A percentile compares a stretch with the other conserved stretches of the same genome.
phyloP scores from a whole-genome alignment of 2,888 invertebrate genomes.

The Neocrepidodera transversa region DNA sequence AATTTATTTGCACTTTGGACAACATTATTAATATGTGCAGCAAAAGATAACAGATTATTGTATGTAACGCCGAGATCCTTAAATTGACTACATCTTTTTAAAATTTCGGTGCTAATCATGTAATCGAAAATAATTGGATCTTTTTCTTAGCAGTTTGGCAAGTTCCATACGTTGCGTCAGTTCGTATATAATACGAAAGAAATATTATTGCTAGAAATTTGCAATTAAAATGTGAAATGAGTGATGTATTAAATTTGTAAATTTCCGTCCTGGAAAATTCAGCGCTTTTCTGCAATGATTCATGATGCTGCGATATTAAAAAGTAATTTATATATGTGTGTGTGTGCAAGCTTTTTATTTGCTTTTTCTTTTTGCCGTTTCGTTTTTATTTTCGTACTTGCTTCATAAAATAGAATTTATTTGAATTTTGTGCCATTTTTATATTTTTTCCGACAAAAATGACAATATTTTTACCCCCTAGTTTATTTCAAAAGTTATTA shows the following conservation, averaged over 20 bases:
- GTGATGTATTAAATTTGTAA: slow-evolving; percentile 58
- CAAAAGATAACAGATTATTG: too few relatives aligned
- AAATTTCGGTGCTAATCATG: too few relatives aligned
- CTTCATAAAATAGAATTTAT: slow-evolving; percentile 56
- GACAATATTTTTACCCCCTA: slow-evolving; percentile 46
- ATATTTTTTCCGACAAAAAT: slow-evolving; percentile 44
- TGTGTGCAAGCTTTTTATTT: slow-evolving; percentile 56
- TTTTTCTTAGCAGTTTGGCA: slow-evolving; percentile 30
- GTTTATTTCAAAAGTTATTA: slow-evolving; percentile 46
- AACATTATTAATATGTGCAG: too few relatives aligned
- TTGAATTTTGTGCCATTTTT: slow-evolving; percentile 43
- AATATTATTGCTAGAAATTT: slow-evolving; percentile 43
- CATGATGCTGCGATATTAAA: slow-evolving; percentile 60
- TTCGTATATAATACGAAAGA: slow-evolving; percentile 30
- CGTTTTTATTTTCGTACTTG: slow-evolving; percentile 54
- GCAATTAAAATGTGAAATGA: slow-evolving; percentile 54
- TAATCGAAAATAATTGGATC: slow-evolving; percentile 27
- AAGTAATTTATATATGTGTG: slow-evolving; percentile 61
- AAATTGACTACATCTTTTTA: too few relatives aligned
- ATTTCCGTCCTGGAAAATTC: slow-evolving; percentile 56
- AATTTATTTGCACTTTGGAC: too few relatives aligned
- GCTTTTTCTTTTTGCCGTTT: slow-evolving; percentile 48
- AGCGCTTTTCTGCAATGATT: slow-evolving; percentile 57
- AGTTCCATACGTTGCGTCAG: slow-evolving; percentile 21
- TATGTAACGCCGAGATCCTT: too few relatives aligned